These are phyloP conservation scores for Tinamus guttatus DNA, from an alignment of 2,113 vertebrate species.

Conservation along the genomic window DNA sequence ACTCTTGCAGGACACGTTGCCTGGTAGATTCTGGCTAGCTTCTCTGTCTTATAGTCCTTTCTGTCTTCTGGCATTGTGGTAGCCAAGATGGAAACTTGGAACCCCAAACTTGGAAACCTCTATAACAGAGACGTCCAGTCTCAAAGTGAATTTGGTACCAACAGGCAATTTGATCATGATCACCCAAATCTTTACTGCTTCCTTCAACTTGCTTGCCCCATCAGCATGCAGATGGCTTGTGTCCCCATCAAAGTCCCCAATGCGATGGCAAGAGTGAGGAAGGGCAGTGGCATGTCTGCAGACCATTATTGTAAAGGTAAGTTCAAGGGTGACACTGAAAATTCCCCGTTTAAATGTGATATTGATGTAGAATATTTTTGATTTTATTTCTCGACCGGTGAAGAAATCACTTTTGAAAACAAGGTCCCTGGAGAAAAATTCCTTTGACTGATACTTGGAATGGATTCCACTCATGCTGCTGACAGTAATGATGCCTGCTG, in stretches of 20 bases:
- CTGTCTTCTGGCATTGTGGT: background rate
- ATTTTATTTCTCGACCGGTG: background rate
- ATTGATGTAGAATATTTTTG: background rate
- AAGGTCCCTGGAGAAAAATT: background rate
- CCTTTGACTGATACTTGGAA: background rate
- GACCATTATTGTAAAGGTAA: background rate
- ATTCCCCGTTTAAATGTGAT: background rate
- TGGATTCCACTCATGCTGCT: background rate
- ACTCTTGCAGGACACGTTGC: background rate
- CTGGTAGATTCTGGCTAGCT: background rate
- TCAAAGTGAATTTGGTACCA: background rate
- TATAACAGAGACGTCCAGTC: background rate
- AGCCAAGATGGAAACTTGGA: background rate
- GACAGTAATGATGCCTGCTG: background rate
- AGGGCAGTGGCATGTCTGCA: background rate
- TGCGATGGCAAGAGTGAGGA: background rate
- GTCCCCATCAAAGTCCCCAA: background rate
- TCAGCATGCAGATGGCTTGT: background rate
- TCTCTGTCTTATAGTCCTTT: background rate
- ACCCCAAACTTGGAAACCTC: background rate
- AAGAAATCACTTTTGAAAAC: slow-evolving; percentile 18
- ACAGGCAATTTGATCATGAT: background rate
- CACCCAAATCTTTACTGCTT: background rate
- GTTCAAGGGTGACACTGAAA: background rate
- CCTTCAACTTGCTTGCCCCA: background rate